Conservation (phyloP, 2,797 vertebrate genomes). For the Cynopterus sphinx region DNA sequence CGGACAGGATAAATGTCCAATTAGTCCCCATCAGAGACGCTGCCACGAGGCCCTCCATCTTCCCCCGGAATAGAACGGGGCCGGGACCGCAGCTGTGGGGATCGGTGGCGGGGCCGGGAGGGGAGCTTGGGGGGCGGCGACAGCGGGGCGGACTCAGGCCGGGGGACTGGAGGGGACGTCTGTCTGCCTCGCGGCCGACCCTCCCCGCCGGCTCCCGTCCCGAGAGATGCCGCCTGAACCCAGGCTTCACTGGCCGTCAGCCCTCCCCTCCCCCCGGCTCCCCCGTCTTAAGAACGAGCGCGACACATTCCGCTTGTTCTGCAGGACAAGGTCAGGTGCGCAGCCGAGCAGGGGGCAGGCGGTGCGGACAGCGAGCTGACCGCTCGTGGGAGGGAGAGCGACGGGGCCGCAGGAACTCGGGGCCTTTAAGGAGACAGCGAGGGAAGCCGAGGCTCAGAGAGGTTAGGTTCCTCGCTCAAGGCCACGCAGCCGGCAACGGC, state of each 20-base stretch:
- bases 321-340: background rate
- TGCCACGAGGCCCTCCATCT: background rate
- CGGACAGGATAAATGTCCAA: fast-evolving
- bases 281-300: fast-evolving
- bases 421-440: too few relatives aligned
- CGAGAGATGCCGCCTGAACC: fast-evolving
- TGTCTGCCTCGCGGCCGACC: too few relatives aligned
- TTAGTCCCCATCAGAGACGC: background rate
- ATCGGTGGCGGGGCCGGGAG: too few relatives aligned
- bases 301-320: fast-evolving
- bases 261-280: too few relatives aligned
- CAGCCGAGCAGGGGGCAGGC: fast-evolving
- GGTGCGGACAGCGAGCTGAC: too few relatives aligned
- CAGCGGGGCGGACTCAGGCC: fast-evolving
- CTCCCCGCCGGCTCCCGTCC: fast-evolving
- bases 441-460: background rate
- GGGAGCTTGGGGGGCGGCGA: too few relatives aligned
- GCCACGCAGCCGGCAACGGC: background rate
- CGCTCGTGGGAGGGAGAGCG: fast-evolving
- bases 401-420: background rate
- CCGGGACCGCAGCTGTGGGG: fast-evolving
- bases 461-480: background rate
- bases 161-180: too few relatives aligned
- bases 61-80: fast-evolving
- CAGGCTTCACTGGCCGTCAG: fast-evolving